Evolutionary conservation across 1,140 invertebrate species (phyloP).

Genomic region (Dendrolimus kikuchii): DNA sequence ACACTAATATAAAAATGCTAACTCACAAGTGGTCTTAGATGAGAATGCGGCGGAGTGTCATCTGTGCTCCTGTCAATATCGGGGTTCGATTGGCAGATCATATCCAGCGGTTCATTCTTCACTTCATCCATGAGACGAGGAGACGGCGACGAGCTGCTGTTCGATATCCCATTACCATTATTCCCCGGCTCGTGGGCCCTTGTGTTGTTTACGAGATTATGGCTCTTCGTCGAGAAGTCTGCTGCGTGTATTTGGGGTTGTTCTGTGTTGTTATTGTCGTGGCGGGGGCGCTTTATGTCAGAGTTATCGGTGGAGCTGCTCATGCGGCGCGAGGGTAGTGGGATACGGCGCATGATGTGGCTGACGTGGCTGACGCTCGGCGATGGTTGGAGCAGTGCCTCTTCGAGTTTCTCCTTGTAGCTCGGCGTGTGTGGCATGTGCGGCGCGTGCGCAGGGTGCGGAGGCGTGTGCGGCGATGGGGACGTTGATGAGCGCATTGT

Average conservation of each 20-base stretch:
- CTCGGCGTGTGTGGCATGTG: constrained; percentile 69
- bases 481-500: constrained; percentile 66
- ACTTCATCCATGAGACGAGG: constrained; percentile 77
- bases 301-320: constrained; percentile 76
- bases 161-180: constrained; percentile 69
- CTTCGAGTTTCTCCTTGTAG: constrained; percentile 75
- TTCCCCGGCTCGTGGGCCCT: constrained; percentile 59
- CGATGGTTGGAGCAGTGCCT: constrained; percentile 74
- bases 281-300: constrained; percentile 70
- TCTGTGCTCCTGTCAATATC: constrained; percentile 82
- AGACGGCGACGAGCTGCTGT: constrained; percentile 75
- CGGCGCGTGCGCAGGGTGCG: constrained; percentile 69
- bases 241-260: constrained; percentile 74
- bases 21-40: constrained; percentile 81
- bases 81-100: constrained; percentile 79
- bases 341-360: constrained; percentile 76
- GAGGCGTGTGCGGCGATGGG: constrained; percentile 48
- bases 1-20: too few species aligned
- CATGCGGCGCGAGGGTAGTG: constrained; percentile 76
- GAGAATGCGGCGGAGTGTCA: constrained; percentile 76
- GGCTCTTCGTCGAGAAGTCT: constrained; percentile 80
- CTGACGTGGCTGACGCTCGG: constrained; percentile 72
- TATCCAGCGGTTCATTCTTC: constrained; percentile 85
- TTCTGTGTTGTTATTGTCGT: constrained; percentile 76
- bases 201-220: constrained; percentile 68